Base-by-base conservation (phyloP, 2,113 vertebrate genomes). In the Meriones unguiculatus region DNA sequence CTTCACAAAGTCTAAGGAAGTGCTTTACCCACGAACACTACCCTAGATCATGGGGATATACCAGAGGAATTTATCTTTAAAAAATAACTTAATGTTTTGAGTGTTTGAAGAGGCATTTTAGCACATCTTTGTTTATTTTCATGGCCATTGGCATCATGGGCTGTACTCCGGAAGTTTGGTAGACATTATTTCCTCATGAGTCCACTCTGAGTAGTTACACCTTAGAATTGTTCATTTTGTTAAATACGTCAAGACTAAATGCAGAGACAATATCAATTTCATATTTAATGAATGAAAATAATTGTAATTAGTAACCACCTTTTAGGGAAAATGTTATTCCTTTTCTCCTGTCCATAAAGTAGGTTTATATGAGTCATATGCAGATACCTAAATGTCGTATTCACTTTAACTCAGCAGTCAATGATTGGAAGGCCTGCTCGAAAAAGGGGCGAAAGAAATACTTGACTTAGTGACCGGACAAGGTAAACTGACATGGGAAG, bases 201-300 rank as follows among this genome's bases (percentile, higher is more conserved):
- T 94, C 93, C 89, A 67, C 62, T 91, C 38, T 89, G 72, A 77
- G 85, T 86, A 85, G 10, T 50, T 35, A 67, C 18, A 57, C 46
- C 8, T 17, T 91, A n/a, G 59, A 69, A 14, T 7, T 96, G 7
- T 95, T 90, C 93, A 85, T 65, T 57, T 90, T 35, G 20, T n/a
- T 57, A 4, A 2, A 88, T 72, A 65, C 46, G n/a, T 70, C 15
- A 78, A 7, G 11, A 41, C 75, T 11, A 41, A 50, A 3, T 89
- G 5, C 76, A 91, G 67, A 91, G 97, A 97, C 95, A 82, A 54
- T 11, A 76, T 0, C 0, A 5, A 95, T 96, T 97, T 70, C 35
- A 24, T 11, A 41, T 87, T 95, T 94, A 89, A 17, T 96, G 76
- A 87, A 8, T 96, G 76, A 88, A 96, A n/a, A 18, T 75, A 86